phyloP scores from a whole-genome alignment of 2,113 vertebrate genomes.

The Sturnus vulgaris region DNA sequence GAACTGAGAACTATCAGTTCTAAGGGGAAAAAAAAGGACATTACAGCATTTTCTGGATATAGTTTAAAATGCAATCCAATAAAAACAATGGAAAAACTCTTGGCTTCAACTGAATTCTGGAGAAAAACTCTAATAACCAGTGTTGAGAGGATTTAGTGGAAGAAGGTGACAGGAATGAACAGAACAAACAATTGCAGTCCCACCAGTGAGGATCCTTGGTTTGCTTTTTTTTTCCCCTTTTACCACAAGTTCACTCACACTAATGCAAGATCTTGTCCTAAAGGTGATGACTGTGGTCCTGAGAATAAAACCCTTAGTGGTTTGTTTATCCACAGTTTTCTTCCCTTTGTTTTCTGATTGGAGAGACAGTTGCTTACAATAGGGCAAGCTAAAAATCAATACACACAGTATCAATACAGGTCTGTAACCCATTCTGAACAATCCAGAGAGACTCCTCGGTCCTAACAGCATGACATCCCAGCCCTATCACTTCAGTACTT shows the following conservation, averaged over 20 bases:
- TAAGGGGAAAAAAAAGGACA: background rate
- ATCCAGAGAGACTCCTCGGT: background rate
- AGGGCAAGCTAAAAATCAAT: background rate
- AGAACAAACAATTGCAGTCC: background rate
- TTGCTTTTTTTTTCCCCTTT: background rate
- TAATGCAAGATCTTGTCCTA: background rate
- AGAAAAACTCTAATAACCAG: background rate
- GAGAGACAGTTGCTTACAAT: background rate
- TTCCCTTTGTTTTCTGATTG: background rate
- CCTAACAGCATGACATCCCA: background rate
- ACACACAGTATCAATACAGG: background rate
- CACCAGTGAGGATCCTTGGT: background rate
- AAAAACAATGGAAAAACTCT: background rate
- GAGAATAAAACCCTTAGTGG: background rate
- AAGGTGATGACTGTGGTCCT: background rate
- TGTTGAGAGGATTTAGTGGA: background rate
- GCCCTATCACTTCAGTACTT: background rate
- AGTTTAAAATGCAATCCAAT: background rate
- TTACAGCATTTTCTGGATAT: background rate
- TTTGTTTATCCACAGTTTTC: background rate
- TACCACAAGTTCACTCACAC: background rate
- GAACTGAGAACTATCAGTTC: background rate
- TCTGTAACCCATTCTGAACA: background rate
- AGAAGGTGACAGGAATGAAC: background rate
- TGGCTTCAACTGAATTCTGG: background rate